phyloP scores from a whole-genome alignment of 2,113 vertebrate species.

The Pycnonotus jocosus region DNA sequence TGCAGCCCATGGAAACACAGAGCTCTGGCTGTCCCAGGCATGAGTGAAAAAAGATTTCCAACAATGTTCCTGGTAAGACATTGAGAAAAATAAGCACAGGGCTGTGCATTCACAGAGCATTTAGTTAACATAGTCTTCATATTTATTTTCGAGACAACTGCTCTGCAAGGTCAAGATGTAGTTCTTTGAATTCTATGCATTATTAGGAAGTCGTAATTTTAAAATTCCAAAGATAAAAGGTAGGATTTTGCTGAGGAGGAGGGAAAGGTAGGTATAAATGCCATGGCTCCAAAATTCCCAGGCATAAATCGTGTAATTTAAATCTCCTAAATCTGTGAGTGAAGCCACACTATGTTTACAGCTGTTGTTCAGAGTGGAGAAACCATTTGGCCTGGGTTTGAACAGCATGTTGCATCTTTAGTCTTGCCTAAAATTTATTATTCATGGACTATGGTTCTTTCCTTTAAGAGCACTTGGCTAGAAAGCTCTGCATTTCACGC shows the following conservation, averaged over 20 bases:
- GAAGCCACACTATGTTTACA: slow-evolving; percentile 3
- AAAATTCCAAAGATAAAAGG: slow-evolving; percentile 18
- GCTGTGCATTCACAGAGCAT: neutral
- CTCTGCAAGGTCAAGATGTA: neutral
- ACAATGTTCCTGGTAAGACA: too few species aligned
- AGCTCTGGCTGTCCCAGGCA: neutral
- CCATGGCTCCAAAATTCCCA: neutral
- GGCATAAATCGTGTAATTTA: slow-evolving; percentile 21
- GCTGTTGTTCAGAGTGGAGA: slow-evolving; percentile 19
- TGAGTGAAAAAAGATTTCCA: neutral
- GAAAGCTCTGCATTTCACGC: slow-evolving; percentile 44
- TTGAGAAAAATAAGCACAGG: neutral
- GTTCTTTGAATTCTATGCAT: neutral
- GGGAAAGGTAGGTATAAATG: neutral
- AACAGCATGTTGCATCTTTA: slow-evolving; percentile 35
- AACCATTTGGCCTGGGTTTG: neutral
- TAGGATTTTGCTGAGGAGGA: neutral
- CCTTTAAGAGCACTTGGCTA: slow-evolving; percentile 11
- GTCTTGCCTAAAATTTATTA: slow-evolving; percentile 62
- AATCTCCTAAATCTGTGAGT: slow-evolving; percentile 24
- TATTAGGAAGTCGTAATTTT: slow-evolving; percentile 25
- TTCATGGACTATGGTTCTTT: slow-evolving; percentile 15
- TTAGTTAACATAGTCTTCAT: neutral
- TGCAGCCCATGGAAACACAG: neutral
- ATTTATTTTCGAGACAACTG: neutral